Conservation (phyloP, 2,113 vertebrate species). For the Neotragus pygmaeus region DNA sequence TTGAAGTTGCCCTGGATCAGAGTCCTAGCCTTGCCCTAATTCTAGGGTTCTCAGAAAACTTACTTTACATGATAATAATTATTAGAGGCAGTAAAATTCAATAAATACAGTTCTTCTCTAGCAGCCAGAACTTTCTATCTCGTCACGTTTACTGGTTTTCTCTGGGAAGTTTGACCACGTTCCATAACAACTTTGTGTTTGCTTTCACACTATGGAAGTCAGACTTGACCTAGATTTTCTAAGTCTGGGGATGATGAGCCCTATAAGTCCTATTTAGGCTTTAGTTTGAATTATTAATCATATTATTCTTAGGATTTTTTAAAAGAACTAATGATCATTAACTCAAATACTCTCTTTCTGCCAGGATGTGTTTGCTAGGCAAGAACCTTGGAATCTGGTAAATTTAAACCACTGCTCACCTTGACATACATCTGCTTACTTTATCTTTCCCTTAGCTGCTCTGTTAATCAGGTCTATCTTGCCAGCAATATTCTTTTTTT, state of each 20-base stretch:
- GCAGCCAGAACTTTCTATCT: background rate
- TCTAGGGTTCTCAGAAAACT: background rate
- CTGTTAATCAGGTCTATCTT: slow-evolving; percentile 68
- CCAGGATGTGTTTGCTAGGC: background rate
- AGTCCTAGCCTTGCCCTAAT: background rate
- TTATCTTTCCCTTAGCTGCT: slow-evolving; percentile 68
- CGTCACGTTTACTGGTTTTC: background rate
- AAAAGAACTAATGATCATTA: background rate
- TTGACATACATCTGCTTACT: slow-evolving; percentile 71
- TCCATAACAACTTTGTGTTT: background rate
- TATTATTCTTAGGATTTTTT: background rate
- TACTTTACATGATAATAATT: background rate
- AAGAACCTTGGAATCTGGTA: background rate
- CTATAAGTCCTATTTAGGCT: background rate
- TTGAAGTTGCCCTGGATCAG: background rate
- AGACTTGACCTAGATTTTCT: background rate
- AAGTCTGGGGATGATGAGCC: background rate
- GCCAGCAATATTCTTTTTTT: slow-evolving; percentile 66
- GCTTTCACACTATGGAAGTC: background rate
- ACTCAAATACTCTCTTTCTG: background rate
- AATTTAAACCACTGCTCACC: background rate
- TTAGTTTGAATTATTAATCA: slow-evolving; percentile 11
- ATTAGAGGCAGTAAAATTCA: background rate
- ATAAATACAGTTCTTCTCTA: background rate
- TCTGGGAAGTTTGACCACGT: background rate